Evolutionary conservation across 92 coral and sea anemone genomes (phyloP).

Genomic region (Montipora capitata): DNA sequence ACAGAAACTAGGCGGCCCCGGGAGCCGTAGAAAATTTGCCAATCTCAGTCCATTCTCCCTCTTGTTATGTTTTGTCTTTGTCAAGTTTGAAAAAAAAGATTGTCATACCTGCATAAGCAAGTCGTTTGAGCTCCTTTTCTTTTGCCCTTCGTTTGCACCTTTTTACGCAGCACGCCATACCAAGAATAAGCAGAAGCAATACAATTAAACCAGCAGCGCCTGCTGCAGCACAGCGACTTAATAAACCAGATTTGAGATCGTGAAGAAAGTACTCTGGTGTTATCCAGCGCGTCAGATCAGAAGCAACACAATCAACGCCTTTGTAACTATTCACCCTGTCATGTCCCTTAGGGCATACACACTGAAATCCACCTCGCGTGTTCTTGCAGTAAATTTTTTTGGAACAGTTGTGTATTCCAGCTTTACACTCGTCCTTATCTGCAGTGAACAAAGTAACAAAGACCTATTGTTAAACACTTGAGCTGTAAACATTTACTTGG

Average conservation of each 20-base stretch:
- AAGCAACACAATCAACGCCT: constrained; percentile 1
- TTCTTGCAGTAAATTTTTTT: constrained; percentile 31
- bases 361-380: constrained; percentile 8
- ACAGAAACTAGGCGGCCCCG: too few relatives aligned
- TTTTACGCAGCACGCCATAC: neutral
- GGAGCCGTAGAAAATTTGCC: too few relatives aligned
- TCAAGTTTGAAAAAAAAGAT: too few relatives aligned
- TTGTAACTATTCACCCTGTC: neutral
- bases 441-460: neutral
- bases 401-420: constrained; percentile 33
- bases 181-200: neutral
- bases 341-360: constrained; percentile 29
- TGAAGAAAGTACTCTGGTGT: constrained; percentile 12
- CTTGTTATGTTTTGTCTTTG: too few relatives aligned
- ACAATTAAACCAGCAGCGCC: neutral
- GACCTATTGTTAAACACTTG: neutral
- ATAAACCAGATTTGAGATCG: constrained; percentile 7
- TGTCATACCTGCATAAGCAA: constrained; percentile 22
- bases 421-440: constrained; percentile 38
- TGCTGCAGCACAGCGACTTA: neutral
- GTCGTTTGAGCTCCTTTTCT: neutral
- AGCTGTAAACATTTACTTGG: neutral
- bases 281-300: constrained; percentile 3
- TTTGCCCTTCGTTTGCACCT: neutral
- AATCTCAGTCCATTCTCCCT: too few relatives aligned